phyloP scores from a whole-genome alignment of 2,888 invertebrate genomes.

The Dysmachus trigonus region DNA sequence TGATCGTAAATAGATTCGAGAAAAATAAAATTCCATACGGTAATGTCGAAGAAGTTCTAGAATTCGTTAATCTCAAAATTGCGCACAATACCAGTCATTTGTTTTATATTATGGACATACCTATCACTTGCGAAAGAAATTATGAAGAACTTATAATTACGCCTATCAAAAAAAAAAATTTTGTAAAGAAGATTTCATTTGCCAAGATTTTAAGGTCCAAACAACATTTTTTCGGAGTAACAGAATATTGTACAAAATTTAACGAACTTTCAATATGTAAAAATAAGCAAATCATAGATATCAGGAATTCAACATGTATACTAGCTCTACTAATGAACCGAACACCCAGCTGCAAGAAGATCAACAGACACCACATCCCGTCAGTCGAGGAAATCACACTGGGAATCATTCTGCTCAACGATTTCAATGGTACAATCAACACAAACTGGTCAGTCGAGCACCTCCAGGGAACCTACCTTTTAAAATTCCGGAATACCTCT shows the following conservation, averaged over 20 bases:
- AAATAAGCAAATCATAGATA: conserved; percentile 10
- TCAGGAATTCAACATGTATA: conserved; percentile 9
- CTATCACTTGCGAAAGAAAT: neutral
- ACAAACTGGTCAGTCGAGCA: neutral
- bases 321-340: neutral
- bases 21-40: conserved; percentile 11
- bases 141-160: conserved; percentile 14
- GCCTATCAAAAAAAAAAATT: conserved; percentile 7
- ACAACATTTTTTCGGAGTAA: neutral
- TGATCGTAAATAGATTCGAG: neutral
- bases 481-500: conserved; percentile 17
- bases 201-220: neutral
- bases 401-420: conserved; percentile 20
- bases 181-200: conserved; percentile 9
- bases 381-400: conserved; percentile 29
- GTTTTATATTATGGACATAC: conserved; percentile 33
- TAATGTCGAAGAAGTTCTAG: conserved; percentile 14
- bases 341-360: neutral
- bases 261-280: conserved; percentile 26
- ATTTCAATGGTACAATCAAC: conserved; percentile 15
- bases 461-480: conserved; percentile 14
- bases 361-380: conserved; percentile 26
- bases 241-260: neutral
- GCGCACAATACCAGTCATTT: conserved; percentile 3
- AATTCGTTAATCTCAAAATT: conserved; percentile 4